A percentile compares a stretch with the other conserved stretches of the same genome.
Conservation (phyloP, 2,888 invertebrate genomes). For the Venusia cambrica region DNA sequence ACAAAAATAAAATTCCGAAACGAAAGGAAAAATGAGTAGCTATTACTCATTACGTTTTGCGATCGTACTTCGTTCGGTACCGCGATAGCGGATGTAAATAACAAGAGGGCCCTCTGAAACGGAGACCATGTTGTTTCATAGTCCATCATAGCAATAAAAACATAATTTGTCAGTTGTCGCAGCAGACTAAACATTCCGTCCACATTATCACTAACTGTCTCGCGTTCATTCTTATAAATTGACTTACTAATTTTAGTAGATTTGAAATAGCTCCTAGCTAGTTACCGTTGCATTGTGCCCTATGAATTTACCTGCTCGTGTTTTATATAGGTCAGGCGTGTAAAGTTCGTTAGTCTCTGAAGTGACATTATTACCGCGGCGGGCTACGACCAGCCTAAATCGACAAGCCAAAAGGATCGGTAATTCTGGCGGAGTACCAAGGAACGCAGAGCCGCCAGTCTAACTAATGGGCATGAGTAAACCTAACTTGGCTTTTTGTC, state of each 20-base stretch:
- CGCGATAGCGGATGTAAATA: no score
- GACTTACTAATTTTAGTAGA: neutral
- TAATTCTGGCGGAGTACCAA: conserved; percentile 78
- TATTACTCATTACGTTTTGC: no score
- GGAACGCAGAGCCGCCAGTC: conserved; percentile 67
- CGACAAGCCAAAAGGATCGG: conserved; percentile 79
- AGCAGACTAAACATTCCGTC: no score
- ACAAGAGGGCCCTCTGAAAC: no score
- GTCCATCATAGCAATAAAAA: no score
- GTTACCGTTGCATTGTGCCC: conserved; percentile 34
- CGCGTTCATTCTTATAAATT: no score
- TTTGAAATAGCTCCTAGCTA: conserved; percentile 27
- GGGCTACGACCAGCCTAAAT: conserved; percentile 65
- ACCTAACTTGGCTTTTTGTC: conserved; percentile 75
- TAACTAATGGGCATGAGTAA: conserved; percentile 72
- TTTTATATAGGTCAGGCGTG: conserved; percentile 75
- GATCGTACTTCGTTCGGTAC: no score
- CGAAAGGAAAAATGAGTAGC: conserved; percentile 5
- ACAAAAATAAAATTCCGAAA: conserved; percentile 17
- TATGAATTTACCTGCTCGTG: conserved; percentile 48
- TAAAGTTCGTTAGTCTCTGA: conserved; percentile 79
- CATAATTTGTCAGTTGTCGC: no score
- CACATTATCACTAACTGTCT: no score
- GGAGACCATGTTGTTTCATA: no score
- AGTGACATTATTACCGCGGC: conserved; percentile 71